A percentile compares a stretch with the other conserved stretches of the same genome.
Conservation (phyloP, 2,113 vertebrate genomes). For the Nibea albiflora region DNA sequence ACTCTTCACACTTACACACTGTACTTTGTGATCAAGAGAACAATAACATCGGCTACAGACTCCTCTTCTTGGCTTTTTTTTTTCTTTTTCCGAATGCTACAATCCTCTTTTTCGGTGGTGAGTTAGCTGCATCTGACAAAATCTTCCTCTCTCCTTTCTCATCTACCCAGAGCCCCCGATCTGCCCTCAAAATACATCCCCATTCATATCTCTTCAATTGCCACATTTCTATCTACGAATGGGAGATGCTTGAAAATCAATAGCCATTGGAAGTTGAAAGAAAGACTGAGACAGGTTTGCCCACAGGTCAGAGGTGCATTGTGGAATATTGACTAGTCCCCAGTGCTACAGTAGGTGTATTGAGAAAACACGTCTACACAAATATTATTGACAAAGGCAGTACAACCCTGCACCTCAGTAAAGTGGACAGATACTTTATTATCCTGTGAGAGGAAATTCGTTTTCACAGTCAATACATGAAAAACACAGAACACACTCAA, state of each 20-base stretch:
- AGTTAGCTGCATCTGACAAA: constrained; percentile 9
- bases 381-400: constrained; percentile 73
- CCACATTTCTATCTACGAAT: constrained; percentile 54
- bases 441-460: constrained; percentile 71
- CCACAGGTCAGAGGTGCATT: constrained; percentile 75
- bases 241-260: constrained; percentile 71
- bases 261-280: constrained; percentile 71
- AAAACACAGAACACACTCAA: constrained; percentile 42
- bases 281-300: constrained; percentile 64
- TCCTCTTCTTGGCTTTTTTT: constrained; percentile 15
- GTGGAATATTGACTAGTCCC: constrained; percentile 73
- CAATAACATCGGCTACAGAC: constrained; percentile 51
- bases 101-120: constrained; percentile 3
- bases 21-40: constrained; percentile 65
- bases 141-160: constrained; percentile 11
- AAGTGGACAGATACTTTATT: constrained; percentile 76
- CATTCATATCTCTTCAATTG: constrained; percentile 46
- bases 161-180: constrained; percentile 18
- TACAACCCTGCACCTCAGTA: constrained; percentile 49
- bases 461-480: constrained; percentile 66
- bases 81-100: not conserved
- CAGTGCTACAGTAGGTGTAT: constrained; percentile 43
- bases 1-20: constrained; percentile 67
- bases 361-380: constrained; percentile 71
- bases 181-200: constrained; percentile 25